phyloP scores from a whole-genome alignment of 2,113 vertebrate species.

The Gasterosteus aculeatus region DNA sequence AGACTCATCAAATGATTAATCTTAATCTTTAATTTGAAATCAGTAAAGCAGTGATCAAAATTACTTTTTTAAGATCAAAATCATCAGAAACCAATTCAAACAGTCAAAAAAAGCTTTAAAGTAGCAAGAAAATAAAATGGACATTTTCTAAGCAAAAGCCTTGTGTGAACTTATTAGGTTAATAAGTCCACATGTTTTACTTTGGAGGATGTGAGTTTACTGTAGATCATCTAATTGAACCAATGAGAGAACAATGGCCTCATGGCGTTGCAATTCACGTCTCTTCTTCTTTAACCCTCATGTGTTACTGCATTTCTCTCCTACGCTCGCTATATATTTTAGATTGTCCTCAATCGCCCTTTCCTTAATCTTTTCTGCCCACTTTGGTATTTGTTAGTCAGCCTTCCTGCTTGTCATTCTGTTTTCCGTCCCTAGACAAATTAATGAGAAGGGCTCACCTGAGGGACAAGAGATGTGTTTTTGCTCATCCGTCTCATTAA shows the following conservation, averaged over 20 bases:
- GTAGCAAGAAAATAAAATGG: too few species aligned
- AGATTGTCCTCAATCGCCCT: slow-evolving; percentile 15
- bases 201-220: not conserved
- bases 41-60: too few species aligned
- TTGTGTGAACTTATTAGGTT: too few species aligned
- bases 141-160: too few species aligned
- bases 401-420: slow-evolving; percentile 52
- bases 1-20: too few species aligned
- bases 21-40: too few species aligned
- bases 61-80: too few species aligned
- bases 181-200: not conserved
- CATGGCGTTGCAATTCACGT: not conserved
- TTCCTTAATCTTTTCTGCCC: not conserved
- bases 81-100: too few species aligned
- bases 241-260: not conserved
- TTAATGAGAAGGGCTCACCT: slow-evolving; percentile 74
- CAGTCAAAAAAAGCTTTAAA: too few species aligned
- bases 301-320: slow-evolving; percentile 4
- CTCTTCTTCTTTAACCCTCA: not conserved
- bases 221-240: not conserved
- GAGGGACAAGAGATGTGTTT: slow-evolving; percentile 65
- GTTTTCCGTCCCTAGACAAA: slow-evolving; percentile 50
- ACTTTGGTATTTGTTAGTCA: slow-evolving; percentile 41
- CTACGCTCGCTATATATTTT: slow-evolving; percentile 15
- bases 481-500: slow-evolving; percentile 74